These are phyloP conservation scores for Symphodus melops DNA, from an alignment of 2,113 vertebrate genomes.

Conservation along the genomic window DNA sequence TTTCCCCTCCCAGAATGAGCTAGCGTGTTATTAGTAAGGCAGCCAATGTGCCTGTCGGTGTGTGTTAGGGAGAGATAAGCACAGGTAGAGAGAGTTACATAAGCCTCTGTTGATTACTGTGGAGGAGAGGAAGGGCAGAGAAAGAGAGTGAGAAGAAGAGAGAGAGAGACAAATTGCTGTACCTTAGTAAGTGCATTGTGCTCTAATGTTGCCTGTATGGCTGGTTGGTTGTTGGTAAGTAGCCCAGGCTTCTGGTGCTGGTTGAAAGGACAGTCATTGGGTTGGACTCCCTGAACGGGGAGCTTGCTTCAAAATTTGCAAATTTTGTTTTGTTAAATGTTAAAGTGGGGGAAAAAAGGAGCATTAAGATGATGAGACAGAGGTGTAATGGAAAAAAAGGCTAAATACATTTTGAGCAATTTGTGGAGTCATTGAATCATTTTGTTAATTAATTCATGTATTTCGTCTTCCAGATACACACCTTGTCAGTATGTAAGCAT, in stretches of 20 bases:
- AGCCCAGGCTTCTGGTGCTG: conserved; percentile 60
- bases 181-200: conserved; percentile 78
- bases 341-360: conserved; percentile 14
- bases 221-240: conserved; percentile 82
- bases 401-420: background rate
- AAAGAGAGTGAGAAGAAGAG: conserved; percentile 57
- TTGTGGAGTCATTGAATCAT: background rate
- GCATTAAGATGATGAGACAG: conserved; percentile 35
- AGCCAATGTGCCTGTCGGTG: conserved; percentile 79
- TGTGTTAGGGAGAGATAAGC: conserved; percentile 84
- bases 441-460: conserved; percentile 3
- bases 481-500: background rate
- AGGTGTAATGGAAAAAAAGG: background rate
- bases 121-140: conserved; percentile 68
- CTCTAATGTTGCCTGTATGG: conserved; percentile 78
- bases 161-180: conserved; percentile 75
- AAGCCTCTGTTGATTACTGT: conserved; percentile 82
- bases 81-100: conserved; percentile 85
- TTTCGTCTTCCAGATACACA: background rate
- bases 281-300: conserved; percentile 56
- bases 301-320: conserved; percentile 56
- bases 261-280: conserved; percentile 73
- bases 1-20: conserved; percentile 58
- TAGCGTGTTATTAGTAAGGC: conserved; percentile 83
- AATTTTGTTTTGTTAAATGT: conserved; percentile 55